These are phyloP conservation scores for Brachylomia viminalis DNA, from an alignment of 2,888 invertebrate genomes.

Conservation along the genomic window DNA sequence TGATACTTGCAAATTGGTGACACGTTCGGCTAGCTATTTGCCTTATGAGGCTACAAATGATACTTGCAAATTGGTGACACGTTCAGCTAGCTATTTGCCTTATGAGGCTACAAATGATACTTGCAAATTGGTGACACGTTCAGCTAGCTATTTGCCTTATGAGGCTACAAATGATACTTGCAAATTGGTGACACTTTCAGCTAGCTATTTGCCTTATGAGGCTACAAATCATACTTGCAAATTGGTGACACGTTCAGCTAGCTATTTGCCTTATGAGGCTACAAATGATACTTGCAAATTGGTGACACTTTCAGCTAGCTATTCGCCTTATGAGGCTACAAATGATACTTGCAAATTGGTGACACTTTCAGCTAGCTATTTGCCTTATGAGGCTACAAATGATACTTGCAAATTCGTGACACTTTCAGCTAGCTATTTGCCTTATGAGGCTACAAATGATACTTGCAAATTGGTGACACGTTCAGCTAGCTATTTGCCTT, in stretches of 20 bases:
- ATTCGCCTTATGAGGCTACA: neutral
- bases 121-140: neutral
- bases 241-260: neutral
- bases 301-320: neutral
- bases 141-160: neutral
- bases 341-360: neutral
- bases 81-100: neutral
- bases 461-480: neutral
- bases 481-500: neutral
- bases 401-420: neutral
- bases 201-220: neutral
- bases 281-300: neutral
- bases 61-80: neutral
- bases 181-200: neutral
- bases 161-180: too few species aligned
- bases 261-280: neutral
- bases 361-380: neutral
- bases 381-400: too few species aligned
- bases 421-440: neutral
- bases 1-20: neutral
- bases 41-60: too few species aligned
- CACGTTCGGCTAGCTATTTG: neutral
- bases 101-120: too few species aligned
- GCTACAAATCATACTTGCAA: too few species aligned
- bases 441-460: too few species aligned